A percentile compares a stretch with the other conserved stretches of the same genome.
Evolutionary conservation across 1,140 invertebrate genomes (phyloP).

Genomic region (Drosophila bifasciata): DNA sequence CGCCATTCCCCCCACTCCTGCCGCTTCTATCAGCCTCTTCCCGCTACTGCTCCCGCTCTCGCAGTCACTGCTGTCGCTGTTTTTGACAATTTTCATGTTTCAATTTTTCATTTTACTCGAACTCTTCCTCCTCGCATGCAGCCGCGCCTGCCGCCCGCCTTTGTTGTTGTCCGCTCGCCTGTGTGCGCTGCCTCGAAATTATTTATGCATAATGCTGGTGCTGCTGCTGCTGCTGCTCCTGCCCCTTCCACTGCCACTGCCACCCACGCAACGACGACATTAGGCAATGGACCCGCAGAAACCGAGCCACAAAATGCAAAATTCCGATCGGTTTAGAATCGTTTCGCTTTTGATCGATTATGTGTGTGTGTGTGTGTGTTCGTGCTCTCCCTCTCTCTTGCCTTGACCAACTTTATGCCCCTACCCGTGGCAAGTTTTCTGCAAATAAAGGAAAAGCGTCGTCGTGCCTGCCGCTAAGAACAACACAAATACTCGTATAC

Average conservation of each 20-base stretch:
- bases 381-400: background rate
- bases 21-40: too few species aligned
- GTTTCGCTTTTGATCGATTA: slow-evolving; percentile 65
- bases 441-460: slow-evolving; percentile 33
- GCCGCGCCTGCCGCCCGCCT: slow-evolving; percentile 20
- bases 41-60: too few species aligned
- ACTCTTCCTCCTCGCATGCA: slow-evolving; percentile 14
- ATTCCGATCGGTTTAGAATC: slow-evolving; percentile 43
- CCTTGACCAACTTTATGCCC: slow-evolving; percentile 49
- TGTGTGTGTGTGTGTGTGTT: background rate
- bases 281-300: slow-evolving; percentile 8
- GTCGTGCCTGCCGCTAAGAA: slow-evolving; percentile 24
- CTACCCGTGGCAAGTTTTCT: slow-evolving; percentile 11
- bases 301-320: slow-evolving; percentile 33
- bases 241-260: background rate
- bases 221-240: slow-evolving; percentile 9
- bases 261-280: background rate
- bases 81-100: slow-evolving; percentile 82
- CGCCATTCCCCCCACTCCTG: background rate
- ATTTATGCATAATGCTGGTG: slow-evolving; percentile 76
- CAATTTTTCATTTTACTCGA: slow-evolving; percentile 72
- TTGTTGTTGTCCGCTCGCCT: slow-evolving; percentile 39
- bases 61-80: slow-evolving; percentile 40
- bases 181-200: slow-evolving; percentile 53
- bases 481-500: slow-evolving; percentile 33